Base-by-base conservation (phyloP, 2,888 invertebrate species). In the Acronicta alni region DNA sequence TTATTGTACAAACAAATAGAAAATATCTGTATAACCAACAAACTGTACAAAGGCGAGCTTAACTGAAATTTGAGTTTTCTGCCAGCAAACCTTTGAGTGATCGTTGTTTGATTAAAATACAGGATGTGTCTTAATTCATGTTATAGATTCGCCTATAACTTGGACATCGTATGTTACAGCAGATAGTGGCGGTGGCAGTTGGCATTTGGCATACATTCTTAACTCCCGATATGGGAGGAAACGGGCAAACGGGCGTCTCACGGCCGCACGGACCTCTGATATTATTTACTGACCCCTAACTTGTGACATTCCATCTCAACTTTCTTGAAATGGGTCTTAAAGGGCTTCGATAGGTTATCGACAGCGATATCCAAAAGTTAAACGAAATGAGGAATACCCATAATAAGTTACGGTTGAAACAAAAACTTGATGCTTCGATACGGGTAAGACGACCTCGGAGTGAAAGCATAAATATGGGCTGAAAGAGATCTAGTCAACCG, bases 181-280 rank as follows among this genome's bases (percentile, higher is more conserved):
- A 79, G 81, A 86, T 84, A 84, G 76, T 69, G 71, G 58, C 85
- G 76, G 86, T 83, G 68, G 87, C 88, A 88, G 87, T 87, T 87
- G 86, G 86, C 88, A 87, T 87, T 89, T 89, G 92, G 89, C 91
- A 92, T 80, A 92, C 91, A 93, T 93, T 89, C 91, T 84, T 78
- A 79, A 68, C 75, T 79, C 92, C 90, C 79, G 85, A 93, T 93
- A 93, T 89, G 93, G 93, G 53, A 75, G 79, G 77, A 83, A 83
- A 85, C 87, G 79, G 85, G 82, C 84, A 82, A 83, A 83, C 81
- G 79, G 78, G 68, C 77, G 87, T 87, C 89, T 89, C 89, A 87
- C 86, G 87, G 89, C 83, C 84, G 82, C 53, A 79, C 82, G 83
- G 84, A 82, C 85, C 87, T 81, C 72, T 74, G 72, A 75, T 83